These are phyloP conservation scores for Lota lota DNA, from an alignment of 2,113 vertebrate genomes.

Conservation along the genomic window DNA sequence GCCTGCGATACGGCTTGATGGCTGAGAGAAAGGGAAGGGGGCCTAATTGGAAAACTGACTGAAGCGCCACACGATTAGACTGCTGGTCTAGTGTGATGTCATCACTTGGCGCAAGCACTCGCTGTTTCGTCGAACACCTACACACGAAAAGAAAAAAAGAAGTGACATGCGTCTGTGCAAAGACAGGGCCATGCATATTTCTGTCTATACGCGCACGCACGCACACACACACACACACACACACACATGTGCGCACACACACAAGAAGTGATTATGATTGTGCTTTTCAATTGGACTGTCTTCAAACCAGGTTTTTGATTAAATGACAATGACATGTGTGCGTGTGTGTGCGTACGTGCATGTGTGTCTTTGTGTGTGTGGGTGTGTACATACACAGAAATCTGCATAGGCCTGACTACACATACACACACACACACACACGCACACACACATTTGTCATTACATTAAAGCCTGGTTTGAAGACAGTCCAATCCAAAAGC, in stretches of 20 bases:
- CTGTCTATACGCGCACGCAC: slow-evolving; percentile 19
- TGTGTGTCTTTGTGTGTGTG: slow-evolving; percentile 8
- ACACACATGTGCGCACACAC: neutral
- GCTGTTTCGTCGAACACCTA: slow-evolving; percentile 29
- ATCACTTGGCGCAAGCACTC: slow-evolving; percentile 22
- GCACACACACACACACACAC: neutral
- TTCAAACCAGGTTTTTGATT: neutral
- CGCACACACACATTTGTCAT: no score
- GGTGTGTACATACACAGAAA: no score
- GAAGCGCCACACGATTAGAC: slow-evolving; percentile 46
- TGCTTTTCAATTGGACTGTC: no score
- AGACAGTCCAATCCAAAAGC: no score
- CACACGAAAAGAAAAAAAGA: slow-evolving; percentile 3
- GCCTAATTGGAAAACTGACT: slow-evolving; percentile 53
- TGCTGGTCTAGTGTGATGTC: slow-evolving; percentile 43
- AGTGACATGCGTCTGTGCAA: neutral
- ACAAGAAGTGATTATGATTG: neutral
- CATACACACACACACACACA: no score
- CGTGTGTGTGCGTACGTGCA: neutral
- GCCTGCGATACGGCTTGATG: slow-evolving; percentile 42
- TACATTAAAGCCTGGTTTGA: no score
- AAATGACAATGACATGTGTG: neutral
- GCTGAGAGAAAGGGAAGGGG: slow-evolving; percentile 49
- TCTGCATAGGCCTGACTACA: no score
- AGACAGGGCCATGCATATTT: neutral